Evolutionary conservation across 2,797 vertebrate species (phyloP).

Genomic region (Esox masquinongy): DNA sequence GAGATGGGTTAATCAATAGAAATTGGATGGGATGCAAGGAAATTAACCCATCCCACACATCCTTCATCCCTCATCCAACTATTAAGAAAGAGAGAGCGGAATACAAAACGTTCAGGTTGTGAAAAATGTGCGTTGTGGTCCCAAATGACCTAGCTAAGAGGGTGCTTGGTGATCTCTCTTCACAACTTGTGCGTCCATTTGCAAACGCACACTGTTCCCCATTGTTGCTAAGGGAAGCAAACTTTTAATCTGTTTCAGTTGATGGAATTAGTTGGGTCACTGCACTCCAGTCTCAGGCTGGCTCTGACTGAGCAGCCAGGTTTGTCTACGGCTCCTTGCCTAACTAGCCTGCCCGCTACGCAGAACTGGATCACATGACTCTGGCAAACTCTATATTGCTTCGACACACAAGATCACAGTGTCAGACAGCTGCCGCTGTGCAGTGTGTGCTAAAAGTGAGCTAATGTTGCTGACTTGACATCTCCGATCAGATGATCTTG

Average conservation of each 20-base stretch:
- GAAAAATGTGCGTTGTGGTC: too few species aligned
- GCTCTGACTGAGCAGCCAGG: background rate
- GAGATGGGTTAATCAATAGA: slow-evolving; percentile 38
- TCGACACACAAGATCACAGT: background rate
- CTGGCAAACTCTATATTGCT: slow-evolving; percentile 25
- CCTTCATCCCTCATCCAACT: background rate
- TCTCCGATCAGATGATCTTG: background rate
- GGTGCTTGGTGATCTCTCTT: background rate
- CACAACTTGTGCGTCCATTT: background rate
- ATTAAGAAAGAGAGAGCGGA: background rate
- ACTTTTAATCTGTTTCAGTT: slow-evolving; percentile 23
- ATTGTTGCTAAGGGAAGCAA: slow-evolving; percentile 4
- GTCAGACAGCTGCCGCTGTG: too few species aligned
- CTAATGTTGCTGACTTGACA: background rate
- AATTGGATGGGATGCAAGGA: slow-evolving; percentile 38
- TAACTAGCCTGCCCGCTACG: slow-evolving; percentile 12
- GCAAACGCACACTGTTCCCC: background rate
- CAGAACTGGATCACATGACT: slow-evolving; percentile 61
- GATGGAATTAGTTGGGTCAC: background rate
- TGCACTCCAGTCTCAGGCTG: background rate
- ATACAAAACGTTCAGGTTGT: background rate
- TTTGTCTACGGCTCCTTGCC: background rate
- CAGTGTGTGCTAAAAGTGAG: background rate
- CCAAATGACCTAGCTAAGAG: too few species aligned
- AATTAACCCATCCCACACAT: slow-evolving; percentile 9